These are phyloP conservation scores for Lepidurus arcticus DNA, from an alignment of 1,140 invertebrate species.

Conservation along the genomic window DNA sequence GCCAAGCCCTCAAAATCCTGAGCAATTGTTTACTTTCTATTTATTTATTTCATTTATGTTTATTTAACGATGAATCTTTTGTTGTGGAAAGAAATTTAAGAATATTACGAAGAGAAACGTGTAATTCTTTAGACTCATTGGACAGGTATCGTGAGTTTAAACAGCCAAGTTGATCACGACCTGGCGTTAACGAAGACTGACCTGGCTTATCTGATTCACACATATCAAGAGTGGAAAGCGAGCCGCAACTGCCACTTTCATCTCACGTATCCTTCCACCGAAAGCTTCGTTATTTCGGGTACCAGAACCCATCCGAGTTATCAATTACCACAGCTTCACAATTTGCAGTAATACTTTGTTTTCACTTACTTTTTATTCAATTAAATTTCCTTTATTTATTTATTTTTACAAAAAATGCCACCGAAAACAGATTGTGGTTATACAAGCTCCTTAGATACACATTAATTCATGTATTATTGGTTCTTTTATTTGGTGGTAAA, in stretches of 20 bases:
- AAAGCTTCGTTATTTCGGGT: neutral
- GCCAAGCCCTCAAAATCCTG: too few species aligned
- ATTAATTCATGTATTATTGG: neutral
- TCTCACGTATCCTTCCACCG: neutral
- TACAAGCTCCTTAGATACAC: neutral
- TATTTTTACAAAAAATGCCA: too few species aligned
- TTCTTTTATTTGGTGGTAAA: neutral
- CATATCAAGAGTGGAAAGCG: constrained; percentile 39
- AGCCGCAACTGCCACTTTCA: neutral
- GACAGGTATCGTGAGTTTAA: constrained; percentile 37
- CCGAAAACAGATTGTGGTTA: neutral
- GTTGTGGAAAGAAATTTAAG: neutral
- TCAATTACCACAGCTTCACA: neutral
- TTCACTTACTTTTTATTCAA: too few species aligned
- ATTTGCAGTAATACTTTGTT: neutral
- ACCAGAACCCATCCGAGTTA: neutral
- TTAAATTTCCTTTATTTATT: too few species aligned
- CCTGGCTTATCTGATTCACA: constrained; percentile 41
- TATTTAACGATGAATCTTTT: too few species aligned
- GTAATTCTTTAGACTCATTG: constrained; percentile 36
- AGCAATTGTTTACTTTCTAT: too few species aligned
- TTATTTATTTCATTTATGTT: too few species aligned
- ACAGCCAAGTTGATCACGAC: constrained; percentile 40
- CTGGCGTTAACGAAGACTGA: constrained; percentile 43
- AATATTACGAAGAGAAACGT: neutral